phyloP scores from a whole-genome alignment of 35 echinoderm and acorn worm genomes.

The Lytechinus pictus region DNA sequence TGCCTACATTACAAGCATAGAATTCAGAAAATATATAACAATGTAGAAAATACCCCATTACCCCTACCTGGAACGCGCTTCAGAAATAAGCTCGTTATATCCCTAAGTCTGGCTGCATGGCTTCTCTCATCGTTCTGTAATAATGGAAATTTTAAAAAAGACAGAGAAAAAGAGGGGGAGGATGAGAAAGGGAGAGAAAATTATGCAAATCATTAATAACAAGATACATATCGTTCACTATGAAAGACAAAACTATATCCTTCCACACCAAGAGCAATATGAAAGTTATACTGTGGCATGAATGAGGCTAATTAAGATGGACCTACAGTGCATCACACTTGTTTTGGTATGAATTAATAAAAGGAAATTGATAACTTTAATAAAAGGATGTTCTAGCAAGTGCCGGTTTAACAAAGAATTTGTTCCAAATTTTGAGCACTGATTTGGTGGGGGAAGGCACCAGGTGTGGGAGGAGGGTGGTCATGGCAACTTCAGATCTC shows the following conservation, averaged over 20 bases:
- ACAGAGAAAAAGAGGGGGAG: neutral
- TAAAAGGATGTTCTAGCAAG: too few species aligned
- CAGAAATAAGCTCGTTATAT: slow-evolving; percentile 48
- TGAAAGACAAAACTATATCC: neutral
- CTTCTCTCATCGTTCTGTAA: slow-evolving; percentile 50
- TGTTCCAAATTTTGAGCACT: too few species aligned
- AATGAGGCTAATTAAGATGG: too few species aligned
- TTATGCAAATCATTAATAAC: neutral
- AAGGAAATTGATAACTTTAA: too few species aligned
- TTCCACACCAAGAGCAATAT: too few species aligned
- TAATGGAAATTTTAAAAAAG: neutral
- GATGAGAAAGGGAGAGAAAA: neutral
- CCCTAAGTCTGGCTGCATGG: slow-evolving; percentile 44
- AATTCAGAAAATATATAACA: neutral
- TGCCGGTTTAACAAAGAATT: too few species aligned
- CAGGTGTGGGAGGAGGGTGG: too few species aligned
- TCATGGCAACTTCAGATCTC: too few species aligned
- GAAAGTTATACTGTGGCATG: too few species aligned
- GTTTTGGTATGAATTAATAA: too few species aligned
- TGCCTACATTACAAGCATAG: neutral
- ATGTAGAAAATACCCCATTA: neutral
- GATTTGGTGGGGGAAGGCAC: too few species aligned
- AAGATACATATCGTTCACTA: neutral
- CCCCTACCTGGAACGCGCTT: slow-evolving; percentile 41
- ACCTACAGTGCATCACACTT: too few species aligned